Base-by-base conservation (phyloP, 2,113 vertebrate species). In the Glaucidium brasilianum region DNA sequence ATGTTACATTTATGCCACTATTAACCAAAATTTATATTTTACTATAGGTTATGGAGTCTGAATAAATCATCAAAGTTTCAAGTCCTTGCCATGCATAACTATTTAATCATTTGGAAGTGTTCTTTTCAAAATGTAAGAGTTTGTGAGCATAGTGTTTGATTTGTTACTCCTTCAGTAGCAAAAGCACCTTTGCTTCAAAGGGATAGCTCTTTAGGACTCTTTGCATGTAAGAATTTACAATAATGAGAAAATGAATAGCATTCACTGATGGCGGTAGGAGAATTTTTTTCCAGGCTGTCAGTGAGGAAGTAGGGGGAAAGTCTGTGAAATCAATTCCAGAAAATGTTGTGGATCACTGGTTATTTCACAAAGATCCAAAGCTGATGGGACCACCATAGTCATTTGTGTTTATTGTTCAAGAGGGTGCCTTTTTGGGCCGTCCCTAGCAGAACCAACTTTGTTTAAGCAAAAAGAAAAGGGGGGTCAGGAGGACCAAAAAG, bases 331-430 rank as follows among this genome's bases (percentile, higher is more conserved):
- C 97, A 90, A 95, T 97, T 97, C 95, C 95, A 97, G 95, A 95
- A 96, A 94, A 95, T 93, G 97, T 78, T 87, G 93, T 97, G 97
- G 97, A 98, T 98, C 97, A 98, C 98, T 96, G 94, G 96, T 97
- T 98, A 97, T 97, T 98, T 97, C 97, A 98, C 96, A 96, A 98
- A 98, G 98, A 97, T 96, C 94, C 81, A 81, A 91, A 96, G 95
- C 95, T 98, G 98, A 98, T 98, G 98, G 98, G 98, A 99, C 98
- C 99, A 99, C 98, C 98, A 97, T 84, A 96, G 91, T 95, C 97
- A 96, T 97, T 85, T 69, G 43, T 98, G 98, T 99, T 99, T 99
- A 99, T 99, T 98, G 98, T 98, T 98, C 97, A 97, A 97, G 96
- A 97, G 97, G 95, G 97, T 97, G 97, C 96, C 98, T 96, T 98